Base-by-base conservation (phyloP, 2,888 invertebrate genomes). In the Amblyjoppa proteus region DNA sequence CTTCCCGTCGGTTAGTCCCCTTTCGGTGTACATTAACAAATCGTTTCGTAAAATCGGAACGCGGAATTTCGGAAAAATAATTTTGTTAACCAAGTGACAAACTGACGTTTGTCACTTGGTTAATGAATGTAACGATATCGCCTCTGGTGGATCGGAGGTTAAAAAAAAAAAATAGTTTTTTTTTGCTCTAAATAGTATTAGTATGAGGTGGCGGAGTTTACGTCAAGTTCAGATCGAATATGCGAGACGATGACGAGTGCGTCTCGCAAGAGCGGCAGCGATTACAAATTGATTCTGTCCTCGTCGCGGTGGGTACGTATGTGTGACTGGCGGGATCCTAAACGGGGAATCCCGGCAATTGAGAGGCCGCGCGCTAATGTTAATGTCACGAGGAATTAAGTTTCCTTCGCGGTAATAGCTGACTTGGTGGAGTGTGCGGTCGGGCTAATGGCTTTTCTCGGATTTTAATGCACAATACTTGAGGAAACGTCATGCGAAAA, bases 341-440 rank as follows among this genome's bases (percentile, higher is more conserved):
- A 38, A 61, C 81, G 81, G 84, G 81, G 73, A 81, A 84, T 84
- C 81, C 84, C 84, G 81, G 61, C 81, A 77, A 81, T 84, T 84
- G 73, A 84, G 84, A 77, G 31, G 41, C 53, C 77, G 58, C 34
- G 49, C 69, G 20, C 49, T 31, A n/a, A 61, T 38, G 53, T 41
- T 25, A 53, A 13, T 69, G 34, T 34, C 64, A 49, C 38, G 51
- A 51, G 61, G 38, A 76, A 81, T 64, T 53, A 28, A 61, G 45
- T 76, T 73, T 77, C 76, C 76, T 84, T 81, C 80, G 53, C 28
- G 41, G 68, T 49, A 77, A 61, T 73, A 66, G 61, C 73, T 81
- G 38, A 41, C 45, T 61, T 41, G 45, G 16, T 56, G 4, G 61
- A 11, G 51, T 69, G 58, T 34, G 49, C 38, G 81, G 11, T 58